Base-by-base conservation (phyloP, 2,888 invertebrate species). In the Drosophila hamatofila region DNA sequence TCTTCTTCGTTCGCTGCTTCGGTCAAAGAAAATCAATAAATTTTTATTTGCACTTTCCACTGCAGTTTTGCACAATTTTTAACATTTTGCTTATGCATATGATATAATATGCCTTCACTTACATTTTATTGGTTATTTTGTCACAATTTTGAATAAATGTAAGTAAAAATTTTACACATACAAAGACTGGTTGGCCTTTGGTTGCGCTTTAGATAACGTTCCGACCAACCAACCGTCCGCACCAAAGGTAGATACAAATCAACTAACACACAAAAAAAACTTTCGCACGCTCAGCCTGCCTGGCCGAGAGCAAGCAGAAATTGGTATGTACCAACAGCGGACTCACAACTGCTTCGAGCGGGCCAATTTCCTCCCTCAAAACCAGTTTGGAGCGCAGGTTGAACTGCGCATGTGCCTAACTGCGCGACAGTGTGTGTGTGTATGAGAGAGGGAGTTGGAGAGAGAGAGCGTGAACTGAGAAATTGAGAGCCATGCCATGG, bases 171-270 rank as follows among this genome's bases (percentile, higher is more conserved):
- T 63, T 9, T 55, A 55, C 23, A 70, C 70, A 68, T 60, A 68
- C 49, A 75, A 80, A 81, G 85, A 88, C 87, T 80, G 90, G 87
- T 83, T 88, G 80, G 80, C 66, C 63, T 78, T 75, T 69, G 55
- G 72, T 68, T 66, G 56, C 77, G 79, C 75, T 81, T 76, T 60
- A 81, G 76, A 75, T 79, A 85, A 85, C 84, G 79, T 76, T 84
- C 70, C 72, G 78, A 75, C 90, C 90, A 80, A 85, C 76, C 71
- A 74, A 78, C 83, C 88, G 90, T 87, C 89, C 88, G 90, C 89
- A 90, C 83, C 88, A 90, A 87, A 90, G 90, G 88, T 90, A 90
- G 88, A 86, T 90, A 90, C 88, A 84, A 89, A 89, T 89, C 79
- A 83, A 84, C 75, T 89, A 77, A 77, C 78, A 62, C 57, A 57